Conservation (phyloP, 1,140 invertebrate genomes). For the Chironomus striatipennis region DNA sequence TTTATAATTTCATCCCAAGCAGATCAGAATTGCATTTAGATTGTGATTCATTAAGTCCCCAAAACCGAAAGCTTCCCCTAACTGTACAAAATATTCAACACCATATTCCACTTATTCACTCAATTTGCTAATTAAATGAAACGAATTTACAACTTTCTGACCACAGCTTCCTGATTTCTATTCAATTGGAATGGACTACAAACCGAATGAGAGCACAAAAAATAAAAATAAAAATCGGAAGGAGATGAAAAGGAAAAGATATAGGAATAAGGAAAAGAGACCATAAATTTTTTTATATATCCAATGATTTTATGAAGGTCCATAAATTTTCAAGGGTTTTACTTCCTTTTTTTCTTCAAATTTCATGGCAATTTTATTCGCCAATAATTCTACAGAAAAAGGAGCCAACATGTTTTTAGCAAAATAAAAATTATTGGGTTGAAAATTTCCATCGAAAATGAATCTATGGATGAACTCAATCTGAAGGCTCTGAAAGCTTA, state of each 20-base stretch:
- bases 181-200: background rate
- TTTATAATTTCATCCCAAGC: too few species aligned
- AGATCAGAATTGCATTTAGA: too few species aligned
- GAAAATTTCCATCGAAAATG: too few species aligned
- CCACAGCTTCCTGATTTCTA: background rate
- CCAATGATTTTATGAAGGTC: constrained; percentile 12
- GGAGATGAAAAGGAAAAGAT: background rate
- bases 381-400: too few species aligned
- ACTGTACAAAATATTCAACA: constrained; percentile 11
- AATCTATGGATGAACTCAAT: too few species aligned
- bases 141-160: constrained; percentile 16
- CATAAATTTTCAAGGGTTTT: constrained; percentile 2
- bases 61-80: background rate
- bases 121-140: constrained; percentile 21
- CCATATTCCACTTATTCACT: constrained; percentile 22
- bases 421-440: too few species aligned
- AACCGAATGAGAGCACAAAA: too few species aligned
- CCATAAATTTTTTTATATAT: constrained; percentile 4
- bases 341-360: background rate
- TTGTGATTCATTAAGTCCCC: background rate
- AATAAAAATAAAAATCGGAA: background rate
- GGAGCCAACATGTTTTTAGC: too few species aligned
- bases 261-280: background rate
- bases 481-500: too few species aligned
- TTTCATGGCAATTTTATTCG: too few species aligned